These are phyloP conservation scores for Aegotheles bennettii DNA, from an alignment of 2,113 vertebrate species.

Conservation along the genomic window DNA sequence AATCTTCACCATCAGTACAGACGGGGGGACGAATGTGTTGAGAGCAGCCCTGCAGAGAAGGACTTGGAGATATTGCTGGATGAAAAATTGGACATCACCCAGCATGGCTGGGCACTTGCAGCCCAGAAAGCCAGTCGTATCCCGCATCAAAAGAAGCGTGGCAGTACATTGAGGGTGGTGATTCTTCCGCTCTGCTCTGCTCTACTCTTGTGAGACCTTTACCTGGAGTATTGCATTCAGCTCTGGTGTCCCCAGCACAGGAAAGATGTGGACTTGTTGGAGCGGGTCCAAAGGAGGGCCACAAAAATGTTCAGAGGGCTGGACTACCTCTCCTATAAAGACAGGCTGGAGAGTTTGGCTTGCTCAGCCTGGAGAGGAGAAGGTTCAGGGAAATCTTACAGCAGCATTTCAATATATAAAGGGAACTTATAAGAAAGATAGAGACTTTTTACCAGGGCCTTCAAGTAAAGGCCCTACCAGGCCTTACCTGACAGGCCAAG, in stretches of 20 bases:
- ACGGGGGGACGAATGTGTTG: background rate
- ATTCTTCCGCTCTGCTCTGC: background rate
- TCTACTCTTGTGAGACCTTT: background rate
- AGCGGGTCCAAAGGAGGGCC: background rate
- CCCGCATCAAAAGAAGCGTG: background rate
- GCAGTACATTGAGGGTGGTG: background rate
- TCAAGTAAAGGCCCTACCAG: no score
- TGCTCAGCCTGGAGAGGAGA: background rate
- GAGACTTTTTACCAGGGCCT: background rate
- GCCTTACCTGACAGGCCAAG: background rate
- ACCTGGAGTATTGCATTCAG: background rate
- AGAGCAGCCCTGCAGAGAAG: background rate
- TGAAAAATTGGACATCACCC: background rate
- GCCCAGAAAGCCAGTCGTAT: rapidly evolving
- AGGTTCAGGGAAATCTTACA: rapidly evolving
- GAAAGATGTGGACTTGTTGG: background rate
- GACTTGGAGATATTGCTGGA: background rate
- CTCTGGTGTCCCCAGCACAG: background rate
- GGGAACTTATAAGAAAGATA: background rate
- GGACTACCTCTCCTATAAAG: background rate
- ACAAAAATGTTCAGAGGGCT: background rate
- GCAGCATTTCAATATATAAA: background rate
- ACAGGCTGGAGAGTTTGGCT: background rate
- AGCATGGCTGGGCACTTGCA: no score
- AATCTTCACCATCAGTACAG: rapidly evolving